Conservation (phyloP, 2,888 invertebrate species). For the Xylocampa areola region DNA sequence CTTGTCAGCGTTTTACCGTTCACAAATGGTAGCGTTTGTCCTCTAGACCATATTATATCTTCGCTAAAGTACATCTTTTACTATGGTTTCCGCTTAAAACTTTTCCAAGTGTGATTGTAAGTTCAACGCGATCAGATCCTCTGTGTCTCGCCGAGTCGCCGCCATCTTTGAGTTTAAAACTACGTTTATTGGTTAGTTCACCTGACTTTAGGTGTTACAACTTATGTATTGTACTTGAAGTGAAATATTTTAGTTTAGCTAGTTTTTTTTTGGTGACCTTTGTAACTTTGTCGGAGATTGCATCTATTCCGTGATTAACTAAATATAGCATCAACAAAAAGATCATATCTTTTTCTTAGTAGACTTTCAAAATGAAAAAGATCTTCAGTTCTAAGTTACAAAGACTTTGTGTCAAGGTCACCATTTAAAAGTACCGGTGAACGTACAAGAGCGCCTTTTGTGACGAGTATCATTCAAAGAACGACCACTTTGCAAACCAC, state of each 20-base stretch:
- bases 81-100: constrained; percentile 1
- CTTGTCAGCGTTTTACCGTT: too few species aligned
- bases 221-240: too few species aligned
- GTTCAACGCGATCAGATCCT: constrained; percentile 45
- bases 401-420: constrained; percentile 58
- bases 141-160: constrained; percentile 10
- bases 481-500: constrained; percentile 48
- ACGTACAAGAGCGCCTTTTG: constrained; percentile 54
- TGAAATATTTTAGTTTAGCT: too few species aligned
- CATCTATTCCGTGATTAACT: too few species aligned
- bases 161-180: constrained; percentile 29
- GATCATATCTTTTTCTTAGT: constrained; percentile 41
- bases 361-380: constrained; percentile 51
- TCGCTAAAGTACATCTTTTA: constrained; percentile 7
- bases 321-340: constrained; percentile 40
- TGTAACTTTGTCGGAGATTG: too few species aligned
- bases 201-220: constrained; percentile 11
- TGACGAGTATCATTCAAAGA: constrained; percentile 57
- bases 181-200: constrained; percentile 1
- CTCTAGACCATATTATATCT: not conserved
- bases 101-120: constrained; percentile 45
- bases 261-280: constrained; percentile 13
- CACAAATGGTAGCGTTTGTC: not conserved
- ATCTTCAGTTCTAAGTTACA: constrained; percentile 53
- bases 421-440: constrained; percentile 58